Conservation (phyloP, 1,140 invertebrate genomes). For the Trichonephila clavipes region DNA sequence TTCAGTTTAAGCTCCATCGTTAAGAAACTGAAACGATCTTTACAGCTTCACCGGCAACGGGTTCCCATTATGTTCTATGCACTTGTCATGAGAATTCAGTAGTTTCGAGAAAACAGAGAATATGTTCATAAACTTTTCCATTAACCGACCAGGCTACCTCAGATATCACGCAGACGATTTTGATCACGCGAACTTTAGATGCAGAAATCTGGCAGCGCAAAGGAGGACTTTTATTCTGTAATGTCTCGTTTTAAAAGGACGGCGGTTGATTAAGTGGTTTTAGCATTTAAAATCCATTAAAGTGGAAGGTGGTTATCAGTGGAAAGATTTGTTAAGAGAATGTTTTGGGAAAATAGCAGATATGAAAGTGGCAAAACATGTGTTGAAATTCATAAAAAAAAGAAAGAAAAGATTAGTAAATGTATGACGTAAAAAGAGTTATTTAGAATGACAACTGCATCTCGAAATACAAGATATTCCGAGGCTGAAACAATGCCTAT, state of each 20-base stretch:
- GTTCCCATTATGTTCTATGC: not conserved
- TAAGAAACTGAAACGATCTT: not conserved
- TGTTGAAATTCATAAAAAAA: not conserved
- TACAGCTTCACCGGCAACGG: not conserved
- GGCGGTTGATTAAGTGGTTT: conserved; percentile 34
- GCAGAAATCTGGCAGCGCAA: not conserved
- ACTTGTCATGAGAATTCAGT: not conserved
- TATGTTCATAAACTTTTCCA: conserved; percentile 47
- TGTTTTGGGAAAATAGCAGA: not conserved
- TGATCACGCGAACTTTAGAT: conserved; percentile 4
- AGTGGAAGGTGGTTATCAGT: not conserved
- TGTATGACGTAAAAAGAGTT: too few species aligned
- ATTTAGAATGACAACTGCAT: too few species aligned
- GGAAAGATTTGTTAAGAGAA: not conserved
- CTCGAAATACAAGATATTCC: too few species aligned
- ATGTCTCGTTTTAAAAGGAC: not conserved
- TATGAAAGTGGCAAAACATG: not conserved
- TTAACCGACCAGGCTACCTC: not conserved
- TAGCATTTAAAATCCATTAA: conserved; percentile 31
- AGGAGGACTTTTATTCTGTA: conserved; percentile 4
- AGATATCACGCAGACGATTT: conserved; percentile 38
- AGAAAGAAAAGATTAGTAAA: too few species aligned
- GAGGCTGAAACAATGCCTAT: too few species aligned
- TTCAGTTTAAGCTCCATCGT: not conserved
- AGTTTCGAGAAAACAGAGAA: not conserved